Evolutionary conservation across 2,797 vertebrate species (phyloP).

Genomic region (Carduelis carduelis): DNA sequence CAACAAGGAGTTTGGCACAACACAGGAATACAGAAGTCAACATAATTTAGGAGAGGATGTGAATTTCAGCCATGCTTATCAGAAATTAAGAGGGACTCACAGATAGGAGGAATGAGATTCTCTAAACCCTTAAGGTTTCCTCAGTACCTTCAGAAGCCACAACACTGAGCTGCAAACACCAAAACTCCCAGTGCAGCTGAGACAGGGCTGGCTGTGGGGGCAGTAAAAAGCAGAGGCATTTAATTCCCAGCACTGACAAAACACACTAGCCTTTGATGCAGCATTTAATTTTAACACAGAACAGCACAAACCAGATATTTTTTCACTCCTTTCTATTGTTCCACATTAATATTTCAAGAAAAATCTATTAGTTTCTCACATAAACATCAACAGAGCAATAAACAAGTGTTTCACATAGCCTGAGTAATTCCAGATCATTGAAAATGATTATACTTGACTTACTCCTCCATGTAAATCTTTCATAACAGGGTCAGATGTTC

Average conservation of each 20-base stretch:
- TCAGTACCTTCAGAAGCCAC: background rate
- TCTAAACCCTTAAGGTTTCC: background rate
- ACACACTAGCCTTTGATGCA: background rate
- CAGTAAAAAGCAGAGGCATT: background rate
- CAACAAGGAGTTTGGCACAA: background rate
- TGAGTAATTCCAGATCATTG: background rate
- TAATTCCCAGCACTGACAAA: background rate
- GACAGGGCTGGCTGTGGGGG: fast-evolving
- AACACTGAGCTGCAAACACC: background rate
- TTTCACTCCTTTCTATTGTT: background rate
- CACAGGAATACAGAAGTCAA: background rate
- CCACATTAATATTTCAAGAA: slow-evolving; percentile 14
- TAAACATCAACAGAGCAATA: slow-evolving; percentile 19
- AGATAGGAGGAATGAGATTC: background rate
- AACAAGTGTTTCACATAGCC: background rate
- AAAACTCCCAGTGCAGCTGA: background rate
- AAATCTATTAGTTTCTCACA: slow-evolving; percentile 20
- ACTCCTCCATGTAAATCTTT: slow-evolving; percentile 9
- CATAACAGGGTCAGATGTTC: slow-evolving; percentile 12
- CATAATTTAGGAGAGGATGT: background rate
- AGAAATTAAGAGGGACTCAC: background rate
- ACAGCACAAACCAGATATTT: background rate
- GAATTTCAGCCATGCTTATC: background rate
- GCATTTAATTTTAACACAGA: background rate
- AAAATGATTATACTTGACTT: background rate